phyloP scores from a whole-genome alignment of 2,797 vertebrate species.

The Chelmon rostratus region DNA sequence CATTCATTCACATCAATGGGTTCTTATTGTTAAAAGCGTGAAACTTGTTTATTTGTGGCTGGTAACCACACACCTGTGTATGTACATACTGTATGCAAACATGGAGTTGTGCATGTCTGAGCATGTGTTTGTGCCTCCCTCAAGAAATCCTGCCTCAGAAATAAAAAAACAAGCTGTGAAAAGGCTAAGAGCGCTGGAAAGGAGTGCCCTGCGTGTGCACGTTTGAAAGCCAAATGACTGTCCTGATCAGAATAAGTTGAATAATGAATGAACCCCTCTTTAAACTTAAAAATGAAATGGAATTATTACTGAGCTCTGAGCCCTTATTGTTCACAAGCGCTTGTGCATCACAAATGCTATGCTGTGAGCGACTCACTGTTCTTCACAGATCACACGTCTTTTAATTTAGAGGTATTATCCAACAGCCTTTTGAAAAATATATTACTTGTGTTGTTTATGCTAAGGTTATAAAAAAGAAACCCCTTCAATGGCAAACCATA shows the following conservation, averaged over 20 bases:
- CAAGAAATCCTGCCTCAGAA: conserved; percentile 8
- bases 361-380: neutral
- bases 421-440: neutral
- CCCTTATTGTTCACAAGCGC: neutral
- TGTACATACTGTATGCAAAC: neutral
- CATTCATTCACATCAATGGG: neutral
- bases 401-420: neutral
- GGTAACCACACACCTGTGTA: neutral
- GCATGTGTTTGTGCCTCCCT: neutral
- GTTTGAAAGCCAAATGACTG: conserved; percentile 32
- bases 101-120: neutral
- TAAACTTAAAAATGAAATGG: conserved; percentile 17
- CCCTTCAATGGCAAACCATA: rapidly evolving
- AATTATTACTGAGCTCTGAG: conserved; percentile 7
- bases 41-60: neutral
- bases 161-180: conserved; percentile 4
- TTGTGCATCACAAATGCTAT: neutral
- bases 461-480: neutral
- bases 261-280: conserved; percentile 49
- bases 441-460: neutral
- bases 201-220: conserved; percentile 2
- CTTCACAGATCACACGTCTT: neutral
- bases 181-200: neutral
- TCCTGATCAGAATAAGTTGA: conserved; percentile 34
- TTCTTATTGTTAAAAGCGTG: neutral